These are phyloP conservation scores for human (Homo sapiens) DNA, from an alignment of 2,113 vertebrate genomes.

Conservation along the genomic window DNA sequence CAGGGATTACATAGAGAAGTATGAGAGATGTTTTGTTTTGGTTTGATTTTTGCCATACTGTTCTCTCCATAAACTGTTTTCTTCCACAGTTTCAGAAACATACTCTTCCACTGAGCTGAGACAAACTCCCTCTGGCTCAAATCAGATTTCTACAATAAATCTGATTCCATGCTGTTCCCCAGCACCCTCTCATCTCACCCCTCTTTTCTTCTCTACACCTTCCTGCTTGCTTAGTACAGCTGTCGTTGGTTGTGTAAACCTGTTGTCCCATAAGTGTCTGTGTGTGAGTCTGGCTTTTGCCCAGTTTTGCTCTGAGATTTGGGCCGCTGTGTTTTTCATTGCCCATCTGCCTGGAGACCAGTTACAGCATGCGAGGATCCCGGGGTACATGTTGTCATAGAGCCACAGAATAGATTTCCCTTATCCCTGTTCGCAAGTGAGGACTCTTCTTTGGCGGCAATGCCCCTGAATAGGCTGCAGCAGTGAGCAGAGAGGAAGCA, in stretches of 20 bases:
- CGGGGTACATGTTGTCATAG: neutral
- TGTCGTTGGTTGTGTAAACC: neutral
- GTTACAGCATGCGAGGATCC: neutral
- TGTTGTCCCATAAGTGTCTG: neutral
- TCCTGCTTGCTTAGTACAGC: neutral
- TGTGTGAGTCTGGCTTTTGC: neutral
- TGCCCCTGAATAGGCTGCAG: neutral
- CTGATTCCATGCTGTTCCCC: neutral
- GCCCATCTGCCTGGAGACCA: neutral
- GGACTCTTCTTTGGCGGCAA: neutral
- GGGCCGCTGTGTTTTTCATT: neutral
- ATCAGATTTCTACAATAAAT: neutral
- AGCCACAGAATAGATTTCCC: neutral
- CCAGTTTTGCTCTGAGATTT: neutral
- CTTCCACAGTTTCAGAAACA: neutral
- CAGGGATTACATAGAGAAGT: neutral
- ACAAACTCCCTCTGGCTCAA: neutral
- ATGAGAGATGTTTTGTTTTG: neutral
- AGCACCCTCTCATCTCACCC: accelerated
- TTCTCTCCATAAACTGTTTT: neutral
- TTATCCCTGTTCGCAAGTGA: neutral
- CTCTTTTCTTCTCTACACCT: neutral
- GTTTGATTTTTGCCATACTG: neutral
- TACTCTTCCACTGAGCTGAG: neutral
- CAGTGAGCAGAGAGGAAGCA: neutral